Evolutionary conservation across 92 coral and sea anemone species (phyloP), one percentile per base, ranked within the genome.

Genomic region (Zoanthus solanderi): DNA sequence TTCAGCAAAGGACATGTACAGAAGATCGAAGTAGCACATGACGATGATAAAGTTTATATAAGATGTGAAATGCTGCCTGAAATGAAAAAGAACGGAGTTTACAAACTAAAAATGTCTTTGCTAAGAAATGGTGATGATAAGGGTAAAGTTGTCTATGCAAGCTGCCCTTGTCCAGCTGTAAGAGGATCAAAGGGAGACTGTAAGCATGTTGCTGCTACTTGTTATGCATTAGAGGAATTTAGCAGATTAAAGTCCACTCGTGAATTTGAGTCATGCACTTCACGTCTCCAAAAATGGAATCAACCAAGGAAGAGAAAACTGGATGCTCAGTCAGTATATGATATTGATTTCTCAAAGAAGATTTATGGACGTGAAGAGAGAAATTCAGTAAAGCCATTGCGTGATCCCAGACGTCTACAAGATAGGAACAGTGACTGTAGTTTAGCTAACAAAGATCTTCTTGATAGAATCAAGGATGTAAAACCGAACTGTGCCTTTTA

Each of bases 401-500:
- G 56, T 81, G 88, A 82, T 17, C 87, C 91, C 83, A 75, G 91
- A 76, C 91, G 81, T 76, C 88, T 82, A 77, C 77, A 71, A 47
- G 71, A 74, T 65, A 76, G 89, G 71, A 78, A 90, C 67, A 67
- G 69, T 74, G 88, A 87, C 82, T 29, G 76, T 37, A 50, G 68
- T 79, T 75, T 78, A 60, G 91, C 84, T 48, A 91, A 91, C 89
- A 87, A 58, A 83, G 81, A 91, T 82, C 83, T 91, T 12, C 91
- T 91, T 54, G 61, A 54, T 54, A 54, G 61, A 54, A 54, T 54
- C 53, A 91, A 88, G 78, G 57, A 56, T 37, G 89, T 83, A 69
- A 91, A 75, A 69, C 91, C 86, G 45, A 83, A 88, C 78, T 88
- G 91, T 91, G 93, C 88, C 60, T 91, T 88, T 80, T 88, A 83